A percentile compares a stretch with the other conserved stretches of the same genome.
These are phyloP conservation scores for Drosophila anceps DNA, from an alignment of 2,888 invertebrate genomes.

Conservation along the genomic window DNA sequence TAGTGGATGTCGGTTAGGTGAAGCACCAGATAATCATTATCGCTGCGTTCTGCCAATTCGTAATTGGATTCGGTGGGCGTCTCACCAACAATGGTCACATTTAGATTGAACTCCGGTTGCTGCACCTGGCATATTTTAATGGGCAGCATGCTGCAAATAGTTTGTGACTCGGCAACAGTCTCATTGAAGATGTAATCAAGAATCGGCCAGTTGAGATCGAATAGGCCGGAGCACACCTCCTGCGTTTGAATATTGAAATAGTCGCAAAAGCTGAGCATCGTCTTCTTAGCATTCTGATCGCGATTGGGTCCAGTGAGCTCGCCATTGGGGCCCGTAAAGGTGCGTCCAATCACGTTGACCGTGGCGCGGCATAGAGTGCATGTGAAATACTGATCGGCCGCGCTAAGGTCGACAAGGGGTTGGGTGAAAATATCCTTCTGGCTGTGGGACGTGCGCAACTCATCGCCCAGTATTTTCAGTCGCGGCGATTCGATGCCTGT, in stretches of 20 bases:
- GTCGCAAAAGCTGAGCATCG: constrained; percentile 86
- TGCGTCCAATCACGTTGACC: constrained; percentile 72
- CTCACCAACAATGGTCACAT: constrained; percentile 66
- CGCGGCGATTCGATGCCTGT: constrained; percentile 72
- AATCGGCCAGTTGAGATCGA: constrained; percentile 88
- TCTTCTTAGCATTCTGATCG: constrained; percentile 81
- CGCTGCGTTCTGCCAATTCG: constrained; percentile 59
- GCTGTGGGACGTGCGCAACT: constrained; percentile 69
- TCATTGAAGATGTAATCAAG: constrained; percentile 87
- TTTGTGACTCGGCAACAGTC: constrained; percentile 85
- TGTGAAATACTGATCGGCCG: constrained; percentile 72
- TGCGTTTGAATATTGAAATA: constrained; percentile 87
- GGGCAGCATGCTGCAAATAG: constrained; percentile 84
- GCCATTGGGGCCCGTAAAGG: constrained; percentile 86
- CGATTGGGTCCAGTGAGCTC: constrained; percentile 82
- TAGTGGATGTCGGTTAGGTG: constrained; percentile 89
- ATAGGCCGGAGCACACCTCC: constrained; percentile 88
- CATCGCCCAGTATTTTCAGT: constrained; percentile 63
- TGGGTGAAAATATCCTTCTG: constrained; percentile 68
- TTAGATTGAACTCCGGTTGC: constrained; percentile 72
- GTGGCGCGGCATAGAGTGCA: constrained; percentile 82
- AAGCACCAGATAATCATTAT: constrained; percentile 72
- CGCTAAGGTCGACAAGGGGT: constrained; percentile 66
- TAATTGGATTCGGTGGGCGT: constrained; percentile 71
- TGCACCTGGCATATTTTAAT: constrained; percentile 75